phyloP scores from a whole-genome alignment of 2,888 invertebrate species.

The Drosophila emarginata region DNA sequence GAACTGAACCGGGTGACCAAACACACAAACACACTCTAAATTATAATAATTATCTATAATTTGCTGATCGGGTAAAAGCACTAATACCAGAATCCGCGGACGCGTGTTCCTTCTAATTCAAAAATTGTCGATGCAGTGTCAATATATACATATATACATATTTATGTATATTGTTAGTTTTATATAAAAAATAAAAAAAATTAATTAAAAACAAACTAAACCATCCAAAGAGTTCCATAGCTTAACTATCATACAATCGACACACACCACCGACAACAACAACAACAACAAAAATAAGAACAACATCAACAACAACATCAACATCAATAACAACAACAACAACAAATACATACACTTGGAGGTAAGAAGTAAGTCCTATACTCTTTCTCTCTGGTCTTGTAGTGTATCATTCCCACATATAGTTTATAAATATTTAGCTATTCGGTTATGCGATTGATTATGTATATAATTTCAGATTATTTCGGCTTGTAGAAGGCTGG shows the following conservation, averaged over 20 bases:
- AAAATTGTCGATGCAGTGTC: not conserved
- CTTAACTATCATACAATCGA: constrained; percentile 35
- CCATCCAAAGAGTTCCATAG: not conserved
- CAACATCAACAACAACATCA: constrained; percentile 12
- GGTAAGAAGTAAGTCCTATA: constrained; percentile 43
- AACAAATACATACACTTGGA: constrained; percentile 36
- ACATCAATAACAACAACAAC: constrained; percentile 23
- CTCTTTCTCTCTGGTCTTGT: constrained; percentile 27
- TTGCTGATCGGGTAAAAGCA: not conserved
- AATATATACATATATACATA: too few relatives aligned
- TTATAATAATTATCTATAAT: not conserved
- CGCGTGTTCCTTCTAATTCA: not conserved
- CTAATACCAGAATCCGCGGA: not conserved
- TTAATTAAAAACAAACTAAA: too few relatives aligned
- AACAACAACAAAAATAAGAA: constrained; percentile 31
- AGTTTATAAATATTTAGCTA: constrained; percentile 9
- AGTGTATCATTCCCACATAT: constrained; percentile 20
- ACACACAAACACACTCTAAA: not conserved
- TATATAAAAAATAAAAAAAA: too few relatives aligned
- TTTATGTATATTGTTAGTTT: not conserved
- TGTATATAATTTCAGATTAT: constrained; percentile 14
- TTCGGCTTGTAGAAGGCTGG: constrained; percentile 15
- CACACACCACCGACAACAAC: constrained; percentile 27
- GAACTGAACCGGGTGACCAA: not conserved
- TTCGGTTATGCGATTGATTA: constrained; percentile 13